Evolutionary conservation across 2,888 invertebrate species (phyloP).

Genomic region (Zygothrica quintamaculata): DNA sequence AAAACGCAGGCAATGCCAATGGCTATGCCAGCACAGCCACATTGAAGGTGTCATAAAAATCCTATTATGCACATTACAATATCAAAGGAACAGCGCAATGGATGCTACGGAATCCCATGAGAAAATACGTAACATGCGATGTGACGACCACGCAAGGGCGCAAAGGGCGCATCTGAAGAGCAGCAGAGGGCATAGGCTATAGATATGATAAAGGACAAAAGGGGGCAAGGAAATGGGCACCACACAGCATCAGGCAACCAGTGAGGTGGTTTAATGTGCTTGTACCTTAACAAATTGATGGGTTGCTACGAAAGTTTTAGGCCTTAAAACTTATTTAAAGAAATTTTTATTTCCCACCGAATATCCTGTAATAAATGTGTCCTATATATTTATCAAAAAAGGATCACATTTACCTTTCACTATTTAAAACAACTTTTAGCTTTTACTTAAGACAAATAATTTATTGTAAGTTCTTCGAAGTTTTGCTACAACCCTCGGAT

Average conservation of each 20-base stretch:
- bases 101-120: slow-evolving; percentile 57
- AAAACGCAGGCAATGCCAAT: slow-evolving; percentile 39
- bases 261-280: slow-evolving; percentile 4
- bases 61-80: slow-evolving; percentile 83
- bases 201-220: background rate
- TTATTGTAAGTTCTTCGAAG: no score
- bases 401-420: no score
- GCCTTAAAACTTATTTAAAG: no score
- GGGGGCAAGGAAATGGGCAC: slow-evolving; percentile 8
- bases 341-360: no score
- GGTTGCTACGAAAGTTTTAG: slow-evolving; percentile 7
- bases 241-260: slow-evolving; percentile 19
- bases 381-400: no score
- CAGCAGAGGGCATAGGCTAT: background rate
- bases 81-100: slow-evolving; percentile 73
- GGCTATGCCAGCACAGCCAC: slow-evolving; percentile 39
- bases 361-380: no score
- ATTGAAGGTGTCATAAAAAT: slow-evolving; percentile 79
- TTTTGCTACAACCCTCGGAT: slow-evolving; percentile 41
- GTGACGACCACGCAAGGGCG: slow-evolving; percentile 46
- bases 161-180: slow-evolving; percentile 4
- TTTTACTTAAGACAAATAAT: no score
- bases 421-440: no score
- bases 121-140: slow-evolving; percentile 62
- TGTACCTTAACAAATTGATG: background rate